Evolutionary conservation across 2,888 invertebrate species (phyloP), one percentile per base, ranked within the genome.

Genomic region (Phalera bucephala): DNA sequence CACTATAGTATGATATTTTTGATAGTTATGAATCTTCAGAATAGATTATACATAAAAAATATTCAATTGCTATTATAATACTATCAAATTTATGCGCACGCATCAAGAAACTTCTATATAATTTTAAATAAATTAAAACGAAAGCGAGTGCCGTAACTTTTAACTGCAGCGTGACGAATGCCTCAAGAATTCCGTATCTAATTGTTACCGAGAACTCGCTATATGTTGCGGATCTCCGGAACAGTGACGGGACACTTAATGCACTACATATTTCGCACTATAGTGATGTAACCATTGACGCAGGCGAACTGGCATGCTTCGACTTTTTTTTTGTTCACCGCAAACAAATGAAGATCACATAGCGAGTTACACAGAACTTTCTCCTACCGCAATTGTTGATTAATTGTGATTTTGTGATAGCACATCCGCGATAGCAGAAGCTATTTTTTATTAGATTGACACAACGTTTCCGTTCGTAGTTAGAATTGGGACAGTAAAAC

Each of bases 221-320:
- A 11, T 25, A 36, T 51, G 44, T 52, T 41, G 38, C 51, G 53
- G 51, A 56, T 51, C 53, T 53, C 51, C 49, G 47, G 44, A 45
- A 44, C 31, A 34, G 52, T 46, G 48, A 49, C 51, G 55, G 52
- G 50, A 59, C 49, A 41, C 45, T 52, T 45, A 19, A 31, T 33
- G 2, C 25, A 12, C 11, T 25, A 12, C 7, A 7, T 25, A 25
- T 12, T 25, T 23, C 23, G 23, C 8, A 25, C 25, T 64, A 20
- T 22, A 39, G 36, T 57, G 77, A 83, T 66, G 73, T 80, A 84
- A 82, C 63, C 59, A 64, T 43, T 71, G 72, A 72, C 72, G 72
- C 63, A 64, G 59, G 62, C 57, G 58, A 61, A 65, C 52, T 62
- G 72, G 71, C 75, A 75, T 57, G 74, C 79, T 69, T 67, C 64